These are phyloP conservation scores for Urosaurus nigricauda DNA, from an alignment of 2,797 vertebrate species.

Conservation along the genomic window DNA sequence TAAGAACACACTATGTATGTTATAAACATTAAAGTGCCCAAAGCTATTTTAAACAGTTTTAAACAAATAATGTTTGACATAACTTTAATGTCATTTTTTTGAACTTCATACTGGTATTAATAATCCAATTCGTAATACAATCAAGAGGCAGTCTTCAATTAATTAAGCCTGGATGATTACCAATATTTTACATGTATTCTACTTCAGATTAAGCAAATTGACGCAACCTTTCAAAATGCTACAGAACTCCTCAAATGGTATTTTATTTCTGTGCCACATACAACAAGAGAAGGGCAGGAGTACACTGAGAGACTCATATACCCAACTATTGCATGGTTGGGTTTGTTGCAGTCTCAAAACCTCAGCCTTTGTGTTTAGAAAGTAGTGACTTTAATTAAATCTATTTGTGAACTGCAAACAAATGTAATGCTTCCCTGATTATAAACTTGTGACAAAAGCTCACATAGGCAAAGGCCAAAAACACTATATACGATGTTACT, in stretches of 20 bases:
- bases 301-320: background rate
- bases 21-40: background rate
- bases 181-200: background rate
- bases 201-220: background rate
- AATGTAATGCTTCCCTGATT: background rate
- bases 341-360: background rate
- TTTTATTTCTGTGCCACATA: background rate
- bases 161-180: background rate
- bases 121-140: background rate
- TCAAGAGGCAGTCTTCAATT: background rate
- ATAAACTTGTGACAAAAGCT: background rate
- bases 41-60: background rate
- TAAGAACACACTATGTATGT: background rate
- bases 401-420: background rate
- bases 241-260: background rate
- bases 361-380: background rate
- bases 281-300: background rate
- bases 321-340: background rate
- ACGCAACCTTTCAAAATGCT: background rate
- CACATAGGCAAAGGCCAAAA: background rate
- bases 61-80: background rate
- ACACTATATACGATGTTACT: background rate
- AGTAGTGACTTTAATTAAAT: background rate
- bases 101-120: background rate
- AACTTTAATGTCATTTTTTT: background rate